These are phyloP conservation scores for Sphaeramia orbicularis DNA, from an alignment of 2,797 vertebrate genomes.

Conservation along the genomic window DNA sequence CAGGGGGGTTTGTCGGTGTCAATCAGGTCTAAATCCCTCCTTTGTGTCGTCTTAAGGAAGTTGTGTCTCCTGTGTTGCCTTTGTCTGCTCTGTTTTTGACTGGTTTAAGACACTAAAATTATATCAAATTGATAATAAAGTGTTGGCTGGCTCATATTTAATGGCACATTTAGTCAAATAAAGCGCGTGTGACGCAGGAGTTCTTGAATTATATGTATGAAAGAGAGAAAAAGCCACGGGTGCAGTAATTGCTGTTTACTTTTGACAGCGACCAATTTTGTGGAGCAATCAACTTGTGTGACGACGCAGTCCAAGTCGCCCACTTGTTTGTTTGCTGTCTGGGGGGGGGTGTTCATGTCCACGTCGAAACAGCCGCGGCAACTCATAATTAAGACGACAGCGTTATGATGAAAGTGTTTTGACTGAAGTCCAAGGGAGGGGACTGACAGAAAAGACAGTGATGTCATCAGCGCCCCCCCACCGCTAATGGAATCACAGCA, in stretches of 20 bases:
- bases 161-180: slow-evolving; percentile 23
- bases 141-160: background rate
- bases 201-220: slow-evolving; percentile 40
- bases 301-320: slow-evolving; percentile 53
- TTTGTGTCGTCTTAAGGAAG: slow-evolving; percentile 39
- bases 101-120: slow-evolving; percentile 8
- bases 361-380: slow-evolving; percentile 53
- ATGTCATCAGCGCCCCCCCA: slow-evolving; percentile 41
- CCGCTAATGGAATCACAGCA: slow-evolving; percentile 63
- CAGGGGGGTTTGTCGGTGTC: slow-evolving; percentile 30
- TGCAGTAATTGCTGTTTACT: slow-evolving; percentile 71
- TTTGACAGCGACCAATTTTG: slow-evolving; percentile 43
- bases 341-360: slow-evolving; percentile 58
- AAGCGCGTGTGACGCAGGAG: slow-evolving; percentile 14
- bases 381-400: slow-evolving; percentile 60
- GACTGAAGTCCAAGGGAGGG: slow-evolving; percentile 39
- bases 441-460: slow-evolving; percentile 38
- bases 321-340: slow-evolving; percentile 70
- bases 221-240: slow-evolving; percentile 22
- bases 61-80: slow-evolving; percentile 37
- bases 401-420: background rate
- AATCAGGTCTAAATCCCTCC: slow-evolving; percentile 41
- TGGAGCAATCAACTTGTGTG: slow-evolving; percentile 57
- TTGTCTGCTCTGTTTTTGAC: slow-evolving; percentile 40
- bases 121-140: slow-evolving; percentile 15